Evolutionary conservation across 1,140 invertebrate genomes (phyloP).

Genomic region (Neelides sp.): DNA sequence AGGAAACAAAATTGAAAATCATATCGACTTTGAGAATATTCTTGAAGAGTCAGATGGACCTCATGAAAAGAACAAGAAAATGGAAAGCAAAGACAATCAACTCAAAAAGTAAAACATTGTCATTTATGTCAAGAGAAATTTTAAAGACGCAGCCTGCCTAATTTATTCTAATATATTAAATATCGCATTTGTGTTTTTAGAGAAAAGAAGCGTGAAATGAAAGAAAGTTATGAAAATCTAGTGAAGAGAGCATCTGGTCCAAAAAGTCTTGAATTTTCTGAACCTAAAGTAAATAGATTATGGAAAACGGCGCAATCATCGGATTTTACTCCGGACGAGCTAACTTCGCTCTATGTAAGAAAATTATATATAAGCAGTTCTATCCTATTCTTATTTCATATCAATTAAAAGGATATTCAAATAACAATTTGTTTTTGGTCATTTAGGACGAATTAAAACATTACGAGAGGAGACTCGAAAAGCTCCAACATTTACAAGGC

Average conservation of each 20-base stretch:
- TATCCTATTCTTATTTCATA: neutral
- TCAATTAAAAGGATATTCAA: neutral
- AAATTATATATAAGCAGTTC: neutral
- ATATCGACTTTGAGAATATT: slow-evolving; percentile 7
- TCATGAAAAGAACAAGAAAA: slow-evolving; percentile 5
- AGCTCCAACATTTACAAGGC: slow-evolving; percentile 64
- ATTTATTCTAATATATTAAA: neutral
- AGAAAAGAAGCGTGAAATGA: slow-evolving; percentile 60
- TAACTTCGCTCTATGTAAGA: slow-evolving; percentile 63
- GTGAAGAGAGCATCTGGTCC: slow-evolving; percentile 58
- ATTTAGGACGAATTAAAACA: slow-evolving; percentile 64
- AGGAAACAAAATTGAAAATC: slow-evolving; percentile 18
- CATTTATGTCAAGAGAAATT: neutral
- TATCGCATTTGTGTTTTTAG: slow-evolving; percentile 33
- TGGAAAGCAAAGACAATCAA: slow-evolving; percentile 1
- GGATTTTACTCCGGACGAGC: slow-evolving; percentile 66
- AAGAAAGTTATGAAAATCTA: slow-evolving; percentile 65
- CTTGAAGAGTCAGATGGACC: slow-evolving; percentile 13
- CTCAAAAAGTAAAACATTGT: slow-evolving; percentile 6
- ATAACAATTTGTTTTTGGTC: slow-evolving; percentile 10
- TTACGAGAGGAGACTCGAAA: slow-evolving; percentile 71
- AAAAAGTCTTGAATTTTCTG: slow-evolving; percentile 69
- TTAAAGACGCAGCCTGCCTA: neutral
- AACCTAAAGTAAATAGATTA: slow-evolving; percentile 73
- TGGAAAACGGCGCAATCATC: slow-evolving; percentile 67